Percentiles rank a stretch among this genome's conserved stretches.
Conservation (phyloP, 1,140 invertebrate species). For the Papilio aristodemus region DNA sequence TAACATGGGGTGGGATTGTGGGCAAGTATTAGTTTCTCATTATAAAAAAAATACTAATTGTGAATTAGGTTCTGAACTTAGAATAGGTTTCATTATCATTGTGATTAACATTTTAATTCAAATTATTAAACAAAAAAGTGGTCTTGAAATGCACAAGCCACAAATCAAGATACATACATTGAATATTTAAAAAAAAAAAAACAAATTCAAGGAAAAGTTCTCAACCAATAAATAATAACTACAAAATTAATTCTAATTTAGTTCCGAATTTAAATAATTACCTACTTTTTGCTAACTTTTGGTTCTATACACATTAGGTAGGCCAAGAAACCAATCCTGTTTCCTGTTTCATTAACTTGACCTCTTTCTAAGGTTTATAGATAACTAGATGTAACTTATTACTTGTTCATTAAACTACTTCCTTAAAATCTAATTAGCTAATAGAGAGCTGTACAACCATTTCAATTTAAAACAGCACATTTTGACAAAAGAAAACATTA, state of each 20-base stretch:
- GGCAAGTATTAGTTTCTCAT: too few species aligned
- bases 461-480: slow-evolving; percentile 10
- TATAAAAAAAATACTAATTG: too few species aligned
- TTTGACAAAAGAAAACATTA: slow-evolving; percentile 1
- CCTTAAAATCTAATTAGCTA: slow-evolving; percentile 6
- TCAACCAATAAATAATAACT: not conserved
- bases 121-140: too few species aligned
- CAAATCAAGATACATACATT: too few species aligned
- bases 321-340: not conserved
- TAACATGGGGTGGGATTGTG: too few species aligned
- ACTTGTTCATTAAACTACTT: not conserved
- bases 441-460: slow-evolving; percentile 27
- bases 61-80: too few species aligned
- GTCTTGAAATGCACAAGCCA: too few species aligned
- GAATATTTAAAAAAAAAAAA: too few species aligned
- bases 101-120: too few species aligned
- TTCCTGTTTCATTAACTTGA: not conserved
- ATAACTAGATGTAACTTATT: not conserved
- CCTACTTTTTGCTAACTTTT: not conserved
- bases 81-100: too few species aligned
- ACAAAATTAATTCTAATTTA: not conserved
- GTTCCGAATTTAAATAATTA: not conserved
- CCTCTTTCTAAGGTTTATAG: not conserved
- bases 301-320: not conserved
- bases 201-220: not conserved